These are phyloP conservation scores for Neocrepidodera transversa DNA, from an alignment of 2,888 invertebrate species.

Conservation along the genomic window DNA sequence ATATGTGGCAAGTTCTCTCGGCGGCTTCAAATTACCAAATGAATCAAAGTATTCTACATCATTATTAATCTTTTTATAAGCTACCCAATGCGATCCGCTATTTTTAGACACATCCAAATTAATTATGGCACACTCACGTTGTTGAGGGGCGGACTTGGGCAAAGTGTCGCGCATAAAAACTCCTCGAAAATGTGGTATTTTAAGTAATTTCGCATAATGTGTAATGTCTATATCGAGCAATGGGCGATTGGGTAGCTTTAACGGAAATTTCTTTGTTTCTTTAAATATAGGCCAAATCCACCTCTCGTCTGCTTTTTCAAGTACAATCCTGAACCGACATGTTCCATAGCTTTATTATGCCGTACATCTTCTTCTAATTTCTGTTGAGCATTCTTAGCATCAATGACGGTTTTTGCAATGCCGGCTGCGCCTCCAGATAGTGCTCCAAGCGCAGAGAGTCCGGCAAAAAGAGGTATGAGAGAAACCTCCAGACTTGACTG, in stretches of 20 bases:
- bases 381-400: conserved; percentile 50
- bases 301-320: conserved; percentile 7
- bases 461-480: too few species aligned
- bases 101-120: too few species aligned
- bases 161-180: conserved; percentile 41
- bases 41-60: conserved; percentile 33
- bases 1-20: conserved; percentile 33
- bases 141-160: conserved; percentile 5
- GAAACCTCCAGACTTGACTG: too few species aligned
- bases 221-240: conserved; percentile 31
- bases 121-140: too few species aligned
- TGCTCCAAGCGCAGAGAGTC: neutral
- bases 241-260: too few species aligned
- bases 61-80: conserved; percentile 24
- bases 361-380: conserved; percentile 48
- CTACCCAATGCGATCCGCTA: conserved; percentile 29
- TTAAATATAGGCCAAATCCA: neutral
- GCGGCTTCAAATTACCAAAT: conserved; percentile 36
- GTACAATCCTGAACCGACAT: conserved; percentile 37
- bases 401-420: conserved; percentile 51
- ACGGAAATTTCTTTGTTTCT: too few species aligned
- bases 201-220: conserved; percentile 22
- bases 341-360: conserved; percentile 55
- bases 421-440: conserved; percentile 47
- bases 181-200: conserved; percentile 44